Evolutionary conservation across 2,113 vertebrate species (phyloP).

Genomic region (Pogona vitticeps): DNA sequence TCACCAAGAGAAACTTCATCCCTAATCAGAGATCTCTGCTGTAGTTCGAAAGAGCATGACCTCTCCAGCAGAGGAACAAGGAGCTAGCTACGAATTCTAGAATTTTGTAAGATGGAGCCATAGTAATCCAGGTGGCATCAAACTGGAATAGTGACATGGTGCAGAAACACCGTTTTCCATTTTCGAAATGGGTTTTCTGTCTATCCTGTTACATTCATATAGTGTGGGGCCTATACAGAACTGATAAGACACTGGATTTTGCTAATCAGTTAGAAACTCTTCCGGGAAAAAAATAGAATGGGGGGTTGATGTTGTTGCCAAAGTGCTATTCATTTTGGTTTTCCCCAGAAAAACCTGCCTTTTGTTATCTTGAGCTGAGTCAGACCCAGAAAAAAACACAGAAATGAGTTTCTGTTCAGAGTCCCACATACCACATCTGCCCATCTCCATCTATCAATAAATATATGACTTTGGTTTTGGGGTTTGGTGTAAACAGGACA

Average conservation of each 20-base stretch:
- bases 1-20: too few species aligned
- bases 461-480: background rate
- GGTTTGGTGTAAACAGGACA: background rate
- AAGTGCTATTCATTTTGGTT: background rate
- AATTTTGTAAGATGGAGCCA: too few species aligned
- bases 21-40: too few species aligned
- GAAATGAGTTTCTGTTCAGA: constrained; percentile 1
- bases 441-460: background rate
- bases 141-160: too few species aligned
- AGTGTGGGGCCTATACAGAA: background rate
- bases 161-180: too few species aligned
- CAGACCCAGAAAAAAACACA: too few species aligned
- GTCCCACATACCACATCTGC: background rate
- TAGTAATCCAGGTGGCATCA: too few species aligned
- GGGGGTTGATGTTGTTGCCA: background rate
- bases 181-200: too few species aligned
- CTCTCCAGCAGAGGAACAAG: too few species aligned
- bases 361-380: background rate
- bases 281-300: background rate
- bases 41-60: too few species aligned
- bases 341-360: background rate
- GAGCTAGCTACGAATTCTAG: too few species aligned
- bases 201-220: too few species aligned
- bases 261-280: background rate
- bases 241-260: background rate